These are phyloP conservation scores for Nyctibius bracteatus DNA, from an alignment of 2,113 vertebrate genomes.

Conservation along the genomic window DNA sequence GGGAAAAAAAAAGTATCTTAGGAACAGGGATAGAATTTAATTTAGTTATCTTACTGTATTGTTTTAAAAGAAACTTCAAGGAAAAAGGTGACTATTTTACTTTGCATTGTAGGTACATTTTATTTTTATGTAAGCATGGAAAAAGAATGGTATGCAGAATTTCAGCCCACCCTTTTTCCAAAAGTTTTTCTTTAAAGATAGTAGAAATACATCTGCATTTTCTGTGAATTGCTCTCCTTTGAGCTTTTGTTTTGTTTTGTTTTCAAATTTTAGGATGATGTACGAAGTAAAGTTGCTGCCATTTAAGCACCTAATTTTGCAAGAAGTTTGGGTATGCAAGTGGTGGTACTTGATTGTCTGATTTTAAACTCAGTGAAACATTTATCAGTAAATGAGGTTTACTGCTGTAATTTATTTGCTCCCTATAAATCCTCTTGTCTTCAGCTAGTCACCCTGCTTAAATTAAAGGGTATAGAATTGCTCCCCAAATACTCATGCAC, in stretches of 20 bases:
- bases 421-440: not conserved
- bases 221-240: not conserved
- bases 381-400: not conserved
- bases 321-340: not conserved
- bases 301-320: not conserved
- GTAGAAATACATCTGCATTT: not conserved
- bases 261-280: not conserved
- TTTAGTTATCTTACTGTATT: not conserved
- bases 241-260: not conserved
- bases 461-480: not conserved
- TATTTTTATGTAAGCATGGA: not conserved
- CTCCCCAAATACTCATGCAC: not conserved
- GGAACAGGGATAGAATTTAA: not conserved
- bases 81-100: not conserved
- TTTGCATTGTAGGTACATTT: not conserved
- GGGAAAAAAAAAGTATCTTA: not conserved
- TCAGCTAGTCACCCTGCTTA: not conserved
- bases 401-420: not conserved
- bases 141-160: not conserved
- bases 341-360: not conserved
- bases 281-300: not conserved
- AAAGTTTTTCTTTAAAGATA: not conserved
- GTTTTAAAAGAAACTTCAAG: not conserved
- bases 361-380: not conserved
- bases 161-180: not conserved